A percentile compares a stretch with the other conserved stretches of the same genome.
Conservation (phyloP, 2,888 invertebrate species). For the Amphipyra tragopoginis region DNA sequence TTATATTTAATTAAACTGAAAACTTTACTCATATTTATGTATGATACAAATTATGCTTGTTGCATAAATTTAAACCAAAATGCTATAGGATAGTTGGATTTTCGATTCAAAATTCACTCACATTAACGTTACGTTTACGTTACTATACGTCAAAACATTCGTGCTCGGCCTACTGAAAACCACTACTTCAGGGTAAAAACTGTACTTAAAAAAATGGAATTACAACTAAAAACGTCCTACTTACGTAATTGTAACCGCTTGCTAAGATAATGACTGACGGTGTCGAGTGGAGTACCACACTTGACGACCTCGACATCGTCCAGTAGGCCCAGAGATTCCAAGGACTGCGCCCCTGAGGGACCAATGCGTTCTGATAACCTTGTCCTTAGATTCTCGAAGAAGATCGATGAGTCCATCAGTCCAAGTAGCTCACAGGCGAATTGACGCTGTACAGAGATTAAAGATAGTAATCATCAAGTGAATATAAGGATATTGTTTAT, state of each 20-base stretch:
- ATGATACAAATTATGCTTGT: too few relatives aligned
- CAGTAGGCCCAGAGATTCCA: constrained; percentile 96
- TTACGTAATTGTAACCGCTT: constrained; percentile 94
- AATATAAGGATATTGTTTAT: too few relatives aligned
- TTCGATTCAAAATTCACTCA: too few relatives aligned
- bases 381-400: constrained; percentile 97
- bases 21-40: too few relatives aligned
- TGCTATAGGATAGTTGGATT: too few relatives aligned
- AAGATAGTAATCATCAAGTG: neutral
- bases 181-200: too few relatives aligned
- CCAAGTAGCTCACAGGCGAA: constrained; percentile 96
- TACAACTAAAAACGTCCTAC: constrained; percentile 16
- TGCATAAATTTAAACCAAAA: too few relatives aligned
- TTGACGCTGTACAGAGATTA: constrained; percentile 90
- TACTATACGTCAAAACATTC: too few relatives aligned
- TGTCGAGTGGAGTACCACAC: constrained; percentile 96
- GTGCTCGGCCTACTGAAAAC: too few relatives aligned
- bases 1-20: too few relatives aligned
- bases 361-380: constrained; percentile 95
- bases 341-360: constrained; percentile 91
- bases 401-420: constrained; percentile 95
- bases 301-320: constrained; percentile 95
- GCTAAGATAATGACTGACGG: constrained; percentile 96
- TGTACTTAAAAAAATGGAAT: neutral
- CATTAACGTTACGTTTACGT: too few relatives aligned